phyloP scores from a whole-genome alignment of 2,113 vertebrate genomes.

The Chunga burmeisteri region DNA sequence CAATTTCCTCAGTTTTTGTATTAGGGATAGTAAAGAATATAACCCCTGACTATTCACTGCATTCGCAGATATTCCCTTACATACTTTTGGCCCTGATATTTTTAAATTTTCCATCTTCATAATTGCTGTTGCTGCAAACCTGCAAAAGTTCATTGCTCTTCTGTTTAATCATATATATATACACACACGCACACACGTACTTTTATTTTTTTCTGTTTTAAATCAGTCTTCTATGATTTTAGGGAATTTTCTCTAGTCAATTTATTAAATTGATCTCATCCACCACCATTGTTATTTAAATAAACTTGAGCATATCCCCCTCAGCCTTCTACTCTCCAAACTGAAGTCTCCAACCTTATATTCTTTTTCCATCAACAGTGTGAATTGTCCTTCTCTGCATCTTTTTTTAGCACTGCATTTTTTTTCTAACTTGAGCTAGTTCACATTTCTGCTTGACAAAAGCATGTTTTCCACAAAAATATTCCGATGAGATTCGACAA shows the following conservation, averaged over 20 bases:
- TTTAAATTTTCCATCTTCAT: neutral
- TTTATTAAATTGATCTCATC: neutral
- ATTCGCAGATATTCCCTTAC: neutral
- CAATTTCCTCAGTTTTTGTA: neutral
- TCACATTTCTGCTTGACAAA: neutral
- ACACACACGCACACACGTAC: fast-evolving
- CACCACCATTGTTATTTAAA: neutral
- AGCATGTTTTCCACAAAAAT: neutral
- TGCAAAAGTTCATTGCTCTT: neutral
- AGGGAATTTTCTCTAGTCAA: neutral
- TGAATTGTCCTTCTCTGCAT: neutral
- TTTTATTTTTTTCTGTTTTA: neutral
- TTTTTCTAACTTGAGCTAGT: neutral
- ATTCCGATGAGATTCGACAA: neutral
- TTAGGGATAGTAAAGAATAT: neutral
- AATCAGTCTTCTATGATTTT: neutral
- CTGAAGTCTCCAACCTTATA: neutral
- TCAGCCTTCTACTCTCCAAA: neutral
- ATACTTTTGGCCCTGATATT: neutral
- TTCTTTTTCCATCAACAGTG: neutral
- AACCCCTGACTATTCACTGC: fast-evolving
- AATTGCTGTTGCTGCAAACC: neutral
- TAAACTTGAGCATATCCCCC: neutral
- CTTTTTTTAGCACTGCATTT: neutral
- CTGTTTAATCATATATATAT: neutral